These are phyloP conservation scores for Brenthis hecate DNA, from an alignment of 2,888 invertebrate genomes.

Conservation along the genomic window DNA sequence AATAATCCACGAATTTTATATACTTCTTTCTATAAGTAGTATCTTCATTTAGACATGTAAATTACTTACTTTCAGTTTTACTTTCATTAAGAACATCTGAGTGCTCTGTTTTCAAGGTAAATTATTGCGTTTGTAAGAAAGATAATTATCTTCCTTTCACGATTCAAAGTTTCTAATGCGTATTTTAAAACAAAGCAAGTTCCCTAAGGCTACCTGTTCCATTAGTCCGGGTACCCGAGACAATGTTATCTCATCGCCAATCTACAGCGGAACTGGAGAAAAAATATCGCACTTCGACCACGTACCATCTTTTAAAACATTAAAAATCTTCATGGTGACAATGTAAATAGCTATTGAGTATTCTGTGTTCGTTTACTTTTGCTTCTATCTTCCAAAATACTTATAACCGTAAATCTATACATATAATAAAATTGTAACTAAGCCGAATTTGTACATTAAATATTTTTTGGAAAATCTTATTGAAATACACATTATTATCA, in stretches of 20 bases:
- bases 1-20: no score
- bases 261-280: constrained; percentile 35
- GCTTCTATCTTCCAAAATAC: constrained; percentile 1
- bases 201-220: constrained; percentile 31
- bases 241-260: constrained; percentile 39
- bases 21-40: no score
- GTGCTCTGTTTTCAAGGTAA: not conserved
- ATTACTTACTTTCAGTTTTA: no score
- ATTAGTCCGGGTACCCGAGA: constrained; percentile 21
- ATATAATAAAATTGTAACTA: no score
- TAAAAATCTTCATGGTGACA: constrained; percentile 20
- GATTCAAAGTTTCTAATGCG: constrained; percentile 4
- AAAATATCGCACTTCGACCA: constrained; percentile 31
- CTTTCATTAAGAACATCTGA: not conserved
- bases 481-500: no score
- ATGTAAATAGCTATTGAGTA: constrained; percentile 21
- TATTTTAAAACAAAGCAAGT: constrained; percentile 17
- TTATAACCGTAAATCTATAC: not conserved
- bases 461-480: no score
- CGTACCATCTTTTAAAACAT: constrained; percentile 25
- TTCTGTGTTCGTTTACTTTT: constrained; percentile 16
- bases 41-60: no score
- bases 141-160: not conserved
- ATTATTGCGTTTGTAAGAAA: constrained; percentile 3
- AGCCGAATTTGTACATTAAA: no score